These are phyloP conservation scores for Malurus cyaneus DNA, from an alignment of 2,113 vertebrate species.

Conservation along the genomic window DNA sequence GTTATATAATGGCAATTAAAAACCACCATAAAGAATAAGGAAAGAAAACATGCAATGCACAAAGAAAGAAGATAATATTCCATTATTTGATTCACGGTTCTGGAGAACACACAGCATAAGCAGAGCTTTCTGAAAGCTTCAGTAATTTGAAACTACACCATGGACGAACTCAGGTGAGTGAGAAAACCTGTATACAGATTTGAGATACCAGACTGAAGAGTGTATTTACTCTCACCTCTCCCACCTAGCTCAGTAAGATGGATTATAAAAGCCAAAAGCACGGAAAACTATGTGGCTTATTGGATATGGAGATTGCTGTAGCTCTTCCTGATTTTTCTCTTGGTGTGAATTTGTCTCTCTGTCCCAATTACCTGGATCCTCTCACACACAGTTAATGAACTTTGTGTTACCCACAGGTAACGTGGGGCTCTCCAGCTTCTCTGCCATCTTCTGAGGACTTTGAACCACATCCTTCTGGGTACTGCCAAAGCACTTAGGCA, in stretches of 20 bases:
- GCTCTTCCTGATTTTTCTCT: neutral
- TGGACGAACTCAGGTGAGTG: neutral
- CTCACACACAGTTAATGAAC: neutral
- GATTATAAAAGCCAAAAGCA: neutral
- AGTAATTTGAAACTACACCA: neutral
- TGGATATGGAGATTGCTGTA: neutral
- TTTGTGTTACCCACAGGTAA: neutral
- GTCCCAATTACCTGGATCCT: rapidly evolving
- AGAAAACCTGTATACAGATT: neutral
- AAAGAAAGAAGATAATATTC: neutral
- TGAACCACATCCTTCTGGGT: neutral
- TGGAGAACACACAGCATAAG: neutral
- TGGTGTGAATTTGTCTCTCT: rapidly evolving
- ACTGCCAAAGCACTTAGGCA: neutral
- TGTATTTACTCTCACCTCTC: neutral
- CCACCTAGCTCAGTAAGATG: neutral
- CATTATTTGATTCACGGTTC: neutral
- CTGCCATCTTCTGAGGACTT: neutral
- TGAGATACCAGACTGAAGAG: neutral
- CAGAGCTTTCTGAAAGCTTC: neutral
- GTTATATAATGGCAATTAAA: neutral
- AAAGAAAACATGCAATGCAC: neutral
- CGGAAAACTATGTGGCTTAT: neutral
- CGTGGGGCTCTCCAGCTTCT: neutral
- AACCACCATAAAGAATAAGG: neutral